phyloP scores from a whole-genome alignment of 2,888 invertebrate species.

The Cosmorhoe ocellata region DNA sequence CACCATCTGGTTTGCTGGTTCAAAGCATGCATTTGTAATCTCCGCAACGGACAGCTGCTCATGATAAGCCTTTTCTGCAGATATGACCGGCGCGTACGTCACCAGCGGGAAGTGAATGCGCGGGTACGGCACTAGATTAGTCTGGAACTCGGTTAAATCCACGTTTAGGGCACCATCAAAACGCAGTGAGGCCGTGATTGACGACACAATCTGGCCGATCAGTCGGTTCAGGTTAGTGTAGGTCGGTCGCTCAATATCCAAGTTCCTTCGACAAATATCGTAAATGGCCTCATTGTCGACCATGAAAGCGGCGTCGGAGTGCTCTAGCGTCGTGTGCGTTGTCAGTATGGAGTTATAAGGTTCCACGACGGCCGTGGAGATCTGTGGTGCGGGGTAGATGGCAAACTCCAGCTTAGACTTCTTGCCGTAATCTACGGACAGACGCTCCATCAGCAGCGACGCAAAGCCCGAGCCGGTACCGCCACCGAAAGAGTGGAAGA shows the following conservation, averaged over 20 bases:
- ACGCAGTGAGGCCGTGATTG: constrained; percentile 94
- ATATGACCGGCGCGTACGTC: constrained; percentile 95
- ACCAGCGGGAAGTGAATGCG: constrained; percentile 97
- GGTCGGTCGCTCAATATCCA: constrained; percentile 97
- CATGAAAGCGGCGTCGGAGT: constrained; percentile 98
- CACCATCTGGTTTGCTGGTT: constrained; percentile 97
- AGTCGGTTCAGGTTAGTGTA: constrained; percentile 97
- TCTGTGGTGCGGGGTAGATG: constrained; percentile 96
- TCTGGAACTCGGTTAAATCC: constrained; percentile 96
- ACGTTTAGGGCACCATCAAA: constrained; percentile 96
- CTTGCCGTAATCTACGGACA: constrained; percentile 97
- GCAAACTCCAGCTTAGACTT: constrained; percentile 97
- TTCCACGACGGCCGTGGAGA: constrained; percentile 94
- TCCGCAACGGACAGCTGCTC: constrained; percentile 95
- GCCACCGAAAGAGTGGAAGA: constrained; percentile 96
- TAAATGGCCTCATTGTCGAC: constrained; percentile 95
- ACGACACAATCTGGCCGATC: constrained; percentile 96
- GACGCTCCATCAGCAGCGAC: constrained; percentile 95
- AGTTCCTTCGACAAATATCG: constrained; percentile 94
- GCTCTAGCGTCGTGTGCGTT: constrained; percentile 96
- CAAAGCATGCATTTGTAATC: constrained; percentile 97
- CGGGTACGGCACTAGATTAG: constrained; percentile 96
- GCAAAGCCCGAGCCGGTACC: constrained; percentile 98
- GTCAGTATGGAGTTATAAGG: constrained; percentile 98
- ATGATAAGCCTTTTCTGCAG: constrained; percentile 96